Percentiles rank a stretch among this genome's conserved stretches.
These are phyloP conservation scores for Oncorhynchus clarkii DNA, from an alignment of 2,113 vertebrate genomes.

Conservation along the genomic window DNA sequence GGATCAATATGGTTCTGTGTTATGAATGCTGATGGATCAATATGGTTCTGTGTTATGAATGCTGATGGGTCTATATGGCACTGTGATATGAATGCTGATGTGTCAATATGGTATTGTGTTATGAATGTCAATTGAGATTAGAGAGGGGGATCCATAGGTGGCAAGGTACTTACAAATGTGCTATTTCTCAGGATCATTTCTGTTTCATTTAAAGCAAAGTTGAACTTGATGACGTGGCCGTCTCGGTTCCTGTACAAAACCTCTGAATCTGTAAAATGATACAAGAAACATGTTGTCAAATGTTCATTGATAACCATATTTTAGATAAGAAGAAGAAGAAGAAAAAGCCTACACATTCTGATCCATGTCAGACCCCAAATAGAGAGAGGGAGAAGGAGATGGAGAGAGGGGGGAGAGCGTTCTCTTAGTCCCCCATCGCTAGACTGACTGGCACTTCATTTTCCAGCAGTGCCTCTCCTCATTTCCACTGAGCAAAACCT, in stretches of 20 bases:
- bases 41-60: too few species aligned
- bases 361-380: too few species aligned
- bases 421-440: not conserved
- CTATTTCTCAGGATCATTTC: conserved; percentile 85
- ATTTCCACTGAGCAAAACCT: not conserved
- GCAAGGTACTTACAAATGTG: conserved; percentile 85
- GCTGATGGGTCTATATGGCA: too few species aligned
- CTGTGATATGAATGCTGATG: too few species aligned
- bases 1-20: too few species aligned
- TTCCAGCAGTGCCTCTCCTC: not conserved
- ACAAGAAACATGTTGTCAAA: not conserved
- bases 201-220: conserved; percentile 83
- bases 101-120: too few species aligned
- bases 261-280: conserved; percentile 79
- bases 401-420: too few species aligned
- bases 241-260: conserved; percentile 87
- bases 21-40: too few species aligned
- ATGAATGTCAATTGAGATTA: not conserved
- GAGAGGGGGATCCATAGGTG: not conserved
- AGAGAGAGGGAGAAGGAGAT: too few species aligned
- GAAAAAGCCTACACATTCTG: too few species aligned
- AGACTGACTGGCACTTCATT: not conserved
- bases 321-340: too few species aligned
- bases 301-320: not conserved
- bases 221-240: conserved; percentile 88